Evolutionary conservation across 2,888 invertebrate species (phyloP).

Genomic region (Acanthosepion pharaonis): DNA sequence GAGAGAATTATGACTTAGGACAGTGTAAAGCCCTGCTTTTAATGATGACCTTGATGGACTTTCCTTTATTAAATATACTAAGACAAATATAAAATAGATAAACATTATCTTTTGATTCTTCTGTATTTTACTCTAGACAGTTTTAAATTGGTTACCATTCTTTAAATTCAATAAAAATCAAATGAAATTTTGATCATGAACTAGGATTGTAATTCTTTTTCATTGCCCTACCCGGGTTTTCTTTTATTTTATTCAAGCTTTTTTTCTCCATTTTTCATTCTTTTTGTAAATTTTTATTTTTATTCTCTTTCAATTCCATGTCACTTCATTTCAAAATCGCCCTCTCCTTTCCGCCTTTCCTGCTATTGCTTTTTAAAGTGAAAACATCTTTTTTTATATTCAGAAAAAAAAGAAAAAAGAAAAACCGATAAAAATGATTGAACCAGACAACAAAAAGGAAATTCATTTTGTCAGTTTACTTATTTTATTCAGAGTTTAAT

Average conservation of each 20-base stretch:
- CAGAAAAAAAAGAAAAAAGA: too few species aligned
- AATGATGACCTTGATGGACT: background rate
- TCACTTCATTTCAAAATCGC: background rate
- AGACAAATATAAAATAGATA: background rate
- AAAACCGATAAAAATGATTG: background rate
- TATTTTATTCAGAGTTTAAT: background rate
- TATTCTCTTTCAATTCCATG: background rate
- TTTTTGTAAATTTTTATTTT: background rate
- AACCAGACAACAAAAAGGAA: background rate
- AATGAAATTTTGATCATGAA: background rate
- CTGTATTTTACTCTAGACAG: background rate
- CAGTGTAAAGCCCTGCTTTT: background rate
- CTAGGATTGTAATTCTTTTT: background rate
- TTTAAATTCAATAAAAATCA: background rate
- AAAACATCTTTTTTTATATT: background rate
- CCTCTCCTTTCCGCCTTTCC: too few species aligned
- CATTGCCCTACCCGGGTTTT: background rate
- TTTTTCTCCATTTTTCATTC: background rate
- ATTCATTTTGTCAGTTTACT: conserved; percentile 20
- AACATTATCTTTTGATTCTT: background rate
- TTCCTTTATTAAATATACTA: background rate
- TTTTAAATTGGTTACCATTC: background rate
- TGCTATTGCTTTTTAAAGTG: background rate
- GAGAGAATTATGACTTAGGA: background rate
- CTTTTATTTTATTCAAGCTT: background rate